phyloP scores from a whole-genome alignment of 92 coral and sea anemone genomes.

The Actinernus sp. region DNA sequence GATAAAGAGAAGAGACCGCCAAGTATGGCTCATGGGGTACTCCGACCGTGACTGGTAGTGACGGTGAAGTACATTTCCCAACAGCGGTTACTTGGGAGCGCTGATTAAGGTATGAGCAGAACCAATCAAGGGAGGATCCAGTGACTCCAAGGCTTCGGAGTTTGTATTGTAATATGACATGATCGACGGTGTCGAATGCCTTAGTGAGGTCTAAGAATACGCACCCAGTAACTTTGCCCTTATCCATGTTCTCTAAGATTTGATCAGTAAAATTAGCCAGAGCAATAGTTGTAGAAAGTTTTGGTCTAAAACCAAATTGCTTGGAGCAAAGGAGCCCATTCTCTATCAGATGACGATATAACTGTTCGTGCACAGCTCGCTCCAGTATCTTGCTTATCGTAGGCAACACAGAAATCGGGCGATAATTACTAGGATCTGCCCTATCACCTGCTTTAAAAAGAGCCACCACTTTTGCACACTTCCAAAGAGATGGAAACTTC shows the following conservation, averaged over 20 bases:
- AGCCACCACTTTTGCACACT: background rate
- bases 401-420: background rate
- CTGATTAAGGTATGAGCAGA: conserved; percentile 29
- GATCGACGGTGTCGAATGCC: conserved; percentile 45
- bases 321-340: conserved; percentile 11
- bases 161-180: conserved; percentile 15
- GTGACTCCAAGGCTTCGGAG: conserved; percentile 9
- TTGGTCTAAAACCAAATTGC: conserved; percentile 34
- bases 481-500: background rate
- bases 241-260: conserved; percentile 28
- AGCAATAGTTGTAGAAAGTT: conserved; percentile 25
- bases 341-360: conserved; percentile 9
- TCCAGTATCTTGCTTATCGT: conserved; percentile 16
- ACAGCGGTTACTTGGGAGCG: conserved; percentile 23
- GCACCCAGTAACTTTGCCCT: conserved; percentile 32
- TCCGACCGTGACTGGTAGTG: conserved; percentile 17
- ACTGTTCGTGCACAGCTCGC: conserved; percentile 22
- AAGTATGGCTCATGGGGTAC: conserved; percentile 20
- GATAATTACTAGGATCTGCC: background rate
- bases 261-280: conserved; percentile 40
- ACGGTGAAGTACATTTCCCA: conserved; percentile 19
- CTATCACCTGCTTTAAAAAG: background rate
- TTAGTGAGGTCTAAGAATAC: conserved; percentile 48
- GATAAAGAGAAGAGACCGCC: conserved; percentile 28
- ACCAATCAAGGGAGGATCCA: conserved; percentile 14